These are phyloP conservation scores for Syrista parreyssii DNA, from an alignment of 2,888 invertebrate genomes.

Conservation along the genomic window DNA sequence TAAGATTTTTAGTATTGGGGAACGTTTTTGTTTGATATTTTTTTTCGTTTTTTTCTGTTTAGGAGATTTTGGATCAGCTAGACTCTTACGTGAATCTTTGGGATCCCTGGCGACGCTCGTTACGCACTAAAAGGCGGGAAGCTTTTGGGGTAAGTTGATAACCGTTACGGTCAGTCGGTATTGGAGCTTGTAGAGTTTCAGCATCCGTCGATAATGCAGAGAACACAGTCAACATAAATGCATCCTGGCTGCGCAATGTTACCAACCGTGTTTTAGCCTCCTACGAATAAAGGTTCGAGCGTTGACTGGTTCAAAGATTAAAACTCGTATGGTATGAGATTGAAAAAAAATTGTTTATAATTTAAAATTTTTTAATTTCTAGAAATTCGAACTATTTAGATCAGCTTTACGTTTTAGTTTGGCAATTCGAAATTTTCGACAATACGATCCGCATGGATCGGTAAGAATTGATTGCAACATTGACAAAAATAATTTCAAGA, in stretches of 20 bases:
- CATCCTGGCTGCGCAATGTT: not conserved
- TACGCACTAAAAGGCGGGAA: not conserved
- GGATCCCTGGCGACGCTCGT: not conserved
- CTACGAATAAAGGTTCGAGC: not conserved
- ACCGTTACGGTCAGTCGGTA: not conserved
- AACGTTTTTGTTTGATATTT: not conserved
- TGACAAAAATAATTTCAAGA: not conserved
- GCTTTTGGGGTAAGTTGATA: not conserved
- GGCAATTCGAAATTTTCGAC: not conserved
- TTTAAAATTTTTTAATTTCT: not conserved
- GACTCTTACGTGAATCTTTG: not conserved
- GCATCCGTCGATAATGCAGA: constrained; percentile 7
- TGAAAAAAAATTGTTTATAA: too few relatives aligned
- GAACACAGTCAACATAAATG: not conserved
- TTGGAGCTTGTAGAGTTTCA: constrained; percentile 9
- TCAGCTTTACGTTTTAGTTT: not conserved
- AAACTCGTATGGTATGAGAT: not conserved
- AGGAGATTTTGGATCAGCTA: not conserved
- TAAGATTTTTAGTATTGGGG: not conserved
- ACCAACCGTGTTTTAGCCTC: not conserved
- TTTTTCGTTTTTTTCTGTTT: not conserved
- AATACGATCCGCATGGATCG: not conserved
- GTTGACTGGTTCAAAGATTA: too few relatives aligned
- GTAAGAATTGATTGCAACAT: not conserved
- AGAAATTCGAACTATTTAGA: not conserved